These are phyloP conservation scores for Hypomesus transpacificus DNA, from an alignment of 2,113 vertebrate genomes.

Conservation along the genomic window DNA sequence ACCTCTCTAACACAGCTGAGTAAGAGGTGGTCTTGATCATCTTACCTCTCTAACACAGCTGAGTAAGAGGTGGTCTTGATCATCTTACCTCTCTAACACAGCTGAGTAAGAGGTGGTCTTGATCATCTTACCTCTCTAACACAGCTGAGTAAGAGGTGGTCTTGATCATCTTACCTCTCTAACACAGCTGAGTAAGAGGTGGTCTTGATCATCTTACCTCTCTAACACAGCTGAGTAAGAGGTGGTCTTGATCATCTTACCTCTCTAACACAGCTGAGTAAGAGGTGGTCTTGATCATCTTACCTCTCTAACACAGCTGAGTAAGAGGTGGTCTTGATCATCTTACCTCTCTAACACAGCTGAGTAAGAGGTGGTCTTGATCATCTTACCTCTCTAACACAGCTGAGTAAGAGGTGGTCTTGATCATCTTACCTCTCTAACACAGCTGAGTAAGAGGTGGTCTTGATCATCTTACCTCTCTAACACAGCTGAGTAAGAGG, in stretches of 20 bases:
- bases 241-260: slow-evolving; percentile 15
- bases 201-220: slow-evolving; percentile 15
- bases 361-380: too few relatives aligned
- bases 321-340: neutral
- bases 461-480: slow-evolving; percentile 11
- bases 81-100: slow-evolving; percentile 7
- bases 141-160: too few relatives aligned
- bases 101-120: too few relatives aligned
- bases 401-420: too few relatives aligned
- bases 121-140: slow-evolving; percentile 8
- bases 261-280: too few relatives aligned
- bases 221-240: too few relatives aligned
- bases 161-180: slow-evolving; percentile 10
- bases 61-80: too few relatives aligned
- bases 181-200: too few relatives aligned
- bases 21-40: neutral
- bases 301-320: neutral
- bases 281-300: slow-evolving; percentile 7
- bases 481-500: too few relatives aligned
- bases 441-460: too few relatives aligned
- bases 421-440: slow-evolving; percentile 9
- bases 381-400: slow-evolving; percentile 6
- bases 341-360: neutral
- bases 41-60: neutral
- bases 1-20: too few relatives aligned